A percentile compares a stretch with the other conserved stretches of the same genome.
Evolutionary conservation across 1,140 invertebrate genomes (phyloP).

Genomic region (Bradysia coprophila): DNA sequence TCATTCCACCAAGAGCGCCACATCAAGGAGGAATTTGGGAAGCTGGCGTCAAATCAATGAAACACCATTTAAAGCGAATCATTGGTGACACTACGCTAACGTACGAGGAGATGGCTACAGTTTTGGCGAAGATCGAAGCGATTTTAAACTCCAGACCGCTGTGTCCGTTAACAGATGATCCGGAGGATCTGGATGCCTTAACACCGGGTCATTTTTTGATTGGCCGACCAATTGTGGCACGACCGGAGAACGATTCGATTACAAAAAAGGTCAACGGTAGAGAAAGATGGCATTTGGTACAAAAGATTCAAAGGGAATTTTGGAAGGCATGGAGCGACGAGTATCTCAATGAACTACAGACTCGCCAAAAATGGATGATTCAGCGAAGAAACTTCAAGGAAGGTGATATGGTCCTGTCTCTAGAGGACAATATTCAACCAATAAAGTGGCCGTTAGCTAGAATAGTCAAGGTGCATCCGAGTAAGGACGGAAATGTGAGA

Average conservation of each 20-base stretch:
- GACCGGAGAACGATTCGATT: constrained; percentile 1
- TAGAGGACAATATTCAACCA: too few relatives aligned
- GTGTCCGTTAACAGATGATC: constrained; percentile 5
- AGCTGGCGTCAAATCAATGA: constrained; percentile 11
- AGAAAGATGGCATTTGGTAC: constrained; percentile 10
- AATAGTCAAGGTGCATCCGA: too few relatives aligned
- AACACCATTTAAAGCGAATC: constrained; percentile 7
- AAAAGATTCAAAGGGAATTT: constrained; percentile 11
- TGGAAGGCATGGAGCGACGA: constrained; percentile 13
- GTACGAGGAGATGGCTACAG: constrained; percentile 11
- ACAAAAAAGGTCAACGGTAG: not conserved
- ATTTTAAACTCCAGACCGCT: constrained; percentile 11
- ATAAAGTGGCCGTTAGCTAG: too few relatives aligned
- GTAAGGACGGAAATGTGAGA: too few relatives aligned
- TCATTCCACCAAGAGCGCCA: constrained; percentile 12
- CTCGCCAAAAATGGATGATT: constrained; percentile 13
- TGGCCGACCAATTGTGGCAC: constrained; percentile 4
- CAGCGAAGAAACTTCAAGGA: too few relatives aligned
- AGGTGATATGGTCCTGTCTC: too few relatives aligned
- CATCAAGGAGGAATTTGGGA: constrained; percentile 22
- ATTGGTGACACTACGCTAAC: constrained; percentile 5
- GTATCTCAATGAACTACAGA: constrained; percentile 12
- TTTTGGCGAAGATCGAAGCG: constrained; percentile 10
- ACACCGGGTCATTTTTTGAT: constrained; percentile 10
- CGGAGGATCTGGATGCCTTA: constrained; percentile 7